Conservation (phyloP, 1,140 invertebrate genomes). For the Hirudo medicinalis region DNA sequence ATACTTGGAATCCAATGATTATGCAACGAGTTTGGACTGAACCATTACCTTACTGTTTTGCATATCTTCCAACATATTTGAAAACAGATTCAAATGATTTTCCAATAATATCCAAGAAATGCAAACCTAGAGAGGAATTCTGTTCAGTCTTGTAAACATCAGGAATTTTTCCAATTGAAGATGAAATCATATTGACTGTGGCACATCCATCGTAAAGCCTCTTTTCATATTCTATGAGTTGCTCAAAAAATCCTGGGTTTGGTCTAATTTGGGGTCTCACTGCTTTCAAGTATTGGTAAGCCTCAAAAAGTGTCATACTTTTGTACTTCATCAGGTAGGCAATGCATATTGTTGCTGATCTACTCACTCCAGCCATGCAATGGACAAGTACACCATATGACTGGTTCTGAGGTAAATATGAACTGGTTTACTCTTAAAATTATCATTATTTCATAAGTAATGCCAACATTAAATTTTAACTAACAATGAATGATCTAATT, state of each 20-base stretch:
- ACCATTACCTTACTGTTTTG: too few relatives aligned
- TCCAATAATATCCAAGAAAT: too few relatives aligned
- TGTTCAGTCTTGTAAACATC: conserved; percentile 30
- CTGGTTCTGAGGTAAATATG: conserved; percentile 27
- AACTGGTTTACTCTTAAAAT: not conserved
- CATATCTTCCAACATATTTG: too few relatives aligned
- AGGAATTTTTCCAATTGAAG: conserved; percentile 34
- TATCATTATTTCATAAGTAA: not conserved
- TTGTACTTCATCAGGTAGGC: conserved; percentile 77
- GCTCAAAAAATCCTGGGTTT: conserved; percentile 76
- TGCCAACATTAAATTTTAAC: not conserved
- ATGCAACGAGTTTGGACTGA: too few relatives aligned
- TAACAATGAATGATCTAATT: conserved; percentile 19
- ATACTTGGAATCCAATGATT: too few relatives aligned
- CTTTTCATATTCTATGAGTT: conserved; percentile 64
- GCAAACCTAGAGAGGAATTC: too few relatives aligned
- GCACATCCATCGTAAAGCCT: conserved; percentile 42
- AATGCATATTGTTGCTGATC: conserved; percentile 68
- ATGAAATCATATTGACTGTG: conserved; percentile 36
- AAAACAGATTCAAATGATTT: too few relatives aligned
- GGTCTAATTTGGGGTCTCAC: conserved; percentile 64
- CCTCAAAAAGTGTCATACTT: conserved; percentile 59
- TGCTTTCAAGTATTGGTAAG: conserved; percentile 59
- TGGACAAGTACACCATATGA: conserved; percentile 66
- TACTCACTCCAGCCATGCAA: conserved; percentile 74